These are phyloP conservation scores for Stratiomys singularior DNA, from an alignment of 2,888 invertebrate genomes.

Conservation along the genomic window DNA sequence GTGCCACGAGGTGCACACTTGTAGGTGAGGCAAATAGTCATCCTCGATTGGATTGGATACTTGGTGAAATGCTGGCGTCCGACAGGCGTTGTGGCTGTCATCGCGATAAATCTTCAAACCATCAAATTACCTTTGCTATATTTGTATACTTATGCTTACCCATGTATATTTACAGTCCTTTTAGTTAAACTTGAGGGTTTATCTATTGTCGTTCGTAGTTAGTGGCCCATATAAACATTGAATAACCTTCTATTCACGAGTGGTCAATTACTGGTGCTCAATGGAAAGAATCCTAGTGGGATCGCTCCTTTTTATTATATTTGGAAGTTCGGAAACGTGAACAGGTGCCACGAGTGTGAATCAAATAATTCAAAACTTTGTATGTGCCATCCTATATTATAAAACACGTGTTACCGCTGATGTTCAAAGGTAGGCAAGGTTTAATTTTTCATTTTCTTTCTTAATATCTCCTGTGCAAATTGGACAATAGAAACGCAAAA, in stretches of 20 bases:
- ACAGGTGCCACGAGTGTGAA: background rate
- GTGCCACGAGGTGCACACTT: background rate
- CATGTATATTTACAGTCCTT: constrained; percentile 31
- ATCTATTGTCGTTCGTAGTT: background rate
- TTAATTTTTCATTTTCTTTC: too few relatives aligned
- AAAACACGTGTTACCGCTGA: too few relatives aligned
- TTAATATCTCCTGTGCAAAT: too few relatives aligned
- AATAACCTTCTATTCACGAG: constrained; percentile 27
- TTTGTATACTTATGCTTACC: constrained; percentile 26
- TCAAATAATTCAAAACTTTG: too few relatives aligned
- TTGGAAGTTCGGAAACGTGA: background rate
- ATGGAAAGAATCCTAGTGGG: background rate
- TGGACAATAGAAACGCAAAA: too few relatives aligned
- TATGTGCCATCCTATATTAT: too few relatives aligned
- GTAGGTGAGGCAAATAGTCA: constrained; percentile 10
- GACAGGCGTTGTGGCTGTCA: constrained; percentile 41
- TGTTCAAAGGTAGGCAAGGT: too few relatives aligned
- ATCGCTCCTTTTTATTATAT: background rate
- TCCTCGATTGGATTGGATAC: constrained; percentile 18
- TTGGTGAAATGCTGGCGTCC: constrained; percentile 1
- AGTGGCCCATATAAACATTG: constrained; percentile 28
- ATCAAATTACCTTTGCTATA: constrained; percentile 19
- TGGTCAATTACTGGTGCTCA: background rate
- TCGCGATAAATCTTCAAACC: constrained; percentile 44
- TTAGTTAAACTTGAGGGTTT: constrained; percentile 3